A percentile compares a stretch with the other conserved stretches of the same genome.
Evolutionary conservation across 2,797 vertebrate genomes (phyloP).

Genomic region (Lepilemur septentrionalis): DNA sequence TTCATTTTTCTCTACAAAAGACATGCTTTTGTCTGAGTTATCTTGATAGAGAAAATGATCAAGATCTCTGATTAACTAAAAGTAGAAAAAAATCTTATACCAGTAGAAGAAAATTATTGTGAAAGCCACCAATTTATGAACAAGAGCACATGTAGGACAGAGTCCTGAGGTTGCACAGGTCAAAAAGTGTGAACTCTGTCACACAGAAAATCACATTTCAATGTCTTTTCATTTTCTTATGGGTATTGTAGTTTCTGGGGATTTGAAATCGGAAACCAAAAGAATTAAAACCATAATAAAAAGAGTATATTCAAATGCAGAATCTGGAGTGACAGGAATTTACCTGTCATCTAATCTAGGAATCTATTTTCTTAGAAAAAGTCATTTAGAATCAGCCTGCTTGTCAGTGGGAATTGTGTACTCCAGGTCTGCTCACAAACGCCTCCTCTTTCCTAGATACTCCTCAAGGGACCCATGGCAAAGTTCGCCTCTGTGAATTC

Average conservation of each 20-base stretch:
- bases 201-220: neutral
- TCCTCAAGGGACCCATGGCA: neutral
- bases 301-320: neutral
- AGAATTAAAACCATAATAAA: neutral
- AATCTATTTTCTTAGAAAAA: neutral
- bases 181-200: neutral
- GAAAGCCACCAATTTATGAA: neutral
- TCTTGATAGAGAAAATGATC: neutral
- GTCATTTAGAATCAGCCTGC: neutral
- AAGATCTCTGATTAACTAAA: neutral
- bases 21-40: neutral
- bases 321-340: neutral
- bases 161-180: neutral
- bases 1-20: neutral
- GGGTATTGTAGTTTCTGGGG: neutral
- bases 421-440: neutral
- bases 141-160: neutral
- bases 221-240: neutral
- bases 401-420: neutral
- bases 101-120: neutral
- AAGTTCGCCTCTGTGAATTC: neutral
- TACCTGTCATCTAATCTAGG: neutral
- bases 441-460: neutral
- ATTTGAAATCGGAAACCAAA: neutral
- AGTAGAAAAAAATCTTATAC: neutral